These are phyloP conservation scores for Mystacornis crossleyi DNA, from an alignment of 2,113 vertebrate species.

Conservation along the genomic window DNA sequence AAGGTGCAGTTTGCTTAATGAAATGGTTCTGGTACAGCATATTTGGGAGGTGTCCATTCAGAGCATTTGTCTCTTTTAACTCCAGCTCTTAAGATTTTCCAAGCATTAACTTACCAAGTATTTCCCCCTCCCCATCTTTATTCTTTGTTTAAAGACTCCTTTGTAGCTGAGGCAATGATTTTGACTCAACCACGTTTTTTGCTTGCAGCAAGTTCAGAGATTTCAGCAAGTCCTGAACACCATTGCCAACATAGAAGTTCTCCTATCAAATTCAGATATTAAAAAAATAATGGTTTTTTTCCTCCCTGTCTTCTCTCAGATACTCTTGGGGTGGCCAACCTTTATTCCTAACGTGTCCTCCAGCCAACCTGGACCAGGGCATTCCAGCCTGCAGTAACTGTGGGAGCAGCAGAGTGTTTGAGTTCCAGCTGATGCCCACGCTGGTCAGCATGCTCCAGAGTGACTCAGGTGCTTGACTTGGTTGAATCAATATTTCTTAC, in stretches of 20 bases:
- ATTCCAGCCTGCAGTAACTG: conserved; percentile 76
- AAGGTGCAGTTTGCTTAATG: not conserved
- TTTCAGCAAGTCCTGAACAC: not conserved
- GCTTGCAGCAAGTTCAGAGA: not conserved
- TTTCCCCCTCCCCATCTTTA: not conserved
- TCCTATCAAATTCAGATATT: not conserved
- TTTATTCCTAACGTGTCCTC: conserved; percentile 73
- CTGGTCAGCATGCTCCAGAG: conserved; percentile 81
- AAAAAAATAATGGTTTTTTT: not conserved
- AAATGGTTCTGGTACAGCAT: not conserved
- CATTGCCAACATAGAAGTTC: not conserved
- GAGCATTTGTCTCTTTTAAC: not conserved
- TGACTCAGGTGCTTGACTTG: conserved; percentile 45
- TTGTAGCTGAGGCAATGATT: not conserved
- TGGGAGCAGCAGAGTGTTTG: conserved; percentile 78
- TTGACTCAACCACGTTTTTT: not conserved
- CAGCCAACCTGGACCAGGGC: not conserved
- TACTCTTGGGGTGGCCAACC: conserved; percentile 84
- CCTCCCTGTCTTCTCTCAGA: conserved; percentile 38
- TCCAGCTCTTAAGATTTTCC: not conserved
- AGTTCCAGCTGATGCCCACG: conserved; percentile 88
- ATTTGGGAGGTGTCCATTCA: not conserved
- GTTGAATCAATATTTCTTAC: not conserved
- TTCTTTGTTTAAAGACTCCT: not conserved
- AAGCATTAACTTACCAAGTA: not conserved